A percentile compares a stretch with the other conserved stretches of the same genome.
These are phyloP conservation scores for Tolypeutes matacus DNA, from an alignment of 2,797 vertebrate species.

Conservation along the genomic window DNA sequence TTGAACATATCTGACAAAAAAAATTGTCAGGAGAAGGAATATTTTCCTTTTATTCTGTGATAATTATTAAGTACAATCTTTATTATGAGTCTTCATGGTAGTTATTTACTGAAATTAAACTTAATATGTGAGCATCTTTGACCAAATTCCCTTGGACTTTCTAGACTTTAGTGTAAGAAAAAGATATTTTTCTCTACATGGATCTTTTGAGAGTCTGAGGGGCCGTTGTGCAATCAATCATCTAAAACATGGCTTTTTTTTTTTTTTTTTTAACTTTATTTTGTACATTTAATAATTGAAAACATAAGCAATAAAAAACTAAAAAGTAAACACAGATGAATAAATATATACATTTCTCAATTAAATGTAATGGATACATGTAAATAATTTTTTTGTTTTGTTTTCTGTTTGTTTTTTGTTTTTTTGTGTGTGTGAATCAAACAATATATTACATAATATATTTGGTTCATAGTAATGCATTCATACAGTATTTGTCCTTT, in stretches of 20 bases:
- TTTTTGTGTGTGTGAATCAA: too few species aligned
- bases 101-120: constrained; percentile 64
- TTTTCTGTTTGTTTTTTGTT: too few species aligned
- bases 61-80: constrained; percentile 25
- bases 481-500: too few species aligned
- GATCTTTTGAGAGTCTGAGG: constrained; percentile 44
- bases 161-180: constrained; percentile 11
- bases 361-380: too few species aligned
- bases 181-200: constrained; percentile 59
- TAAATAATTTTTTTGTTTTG: too few species aligned
- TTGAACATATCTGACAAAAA: not conserved
- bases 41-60: constrained; percentile 18
- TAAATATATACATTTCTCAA: too few species aligned
- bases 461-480: too few species aligned
- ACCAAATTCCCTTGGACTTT: constrained; percentile 36
- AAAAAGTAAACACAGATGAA: too few species aligned
- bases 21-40: not conserved
- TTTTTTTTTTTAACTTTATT: too few species aligned
- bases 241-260: constrained; percentile 30
- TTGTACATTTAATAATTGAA: too few species aligned
- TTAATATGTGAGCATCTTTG: constrained; percentile 27
- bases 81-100: constrained; percentile 51
- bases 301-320: too few species aligned
- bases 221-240: constrained; percentile 26
- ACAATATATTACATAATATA: too few species aligned